Conservation (phyloP, 2,113 vertebrate genomes). For the Sander vitreus region DNA sequence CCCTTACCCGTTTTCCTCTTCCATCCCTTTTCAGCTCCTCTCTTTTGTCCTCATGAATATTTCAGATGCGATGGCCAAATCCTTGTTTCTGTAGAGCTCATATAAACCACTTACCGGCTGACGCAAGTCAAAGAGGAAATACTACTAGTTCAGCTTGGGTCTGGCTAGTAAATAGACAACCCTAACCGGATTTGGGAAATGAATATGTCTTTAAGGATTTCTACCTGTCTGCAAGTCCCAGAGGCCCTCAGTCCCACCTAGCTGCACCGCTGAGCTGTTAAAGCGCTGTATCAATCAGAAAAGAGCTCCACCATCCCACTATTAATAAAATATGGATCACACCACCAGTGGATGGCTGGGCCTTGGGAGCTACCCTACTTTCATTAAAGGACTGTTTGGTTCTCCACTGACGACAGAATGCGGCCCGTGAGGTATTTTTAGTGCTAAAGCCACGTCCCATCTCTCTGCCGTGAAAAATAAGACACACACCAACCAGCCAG, state of each 20-base stretch:
- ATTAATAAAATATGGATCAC: constrained; percentile 88
- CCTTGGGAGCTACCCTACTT: constrained; percentile 86
- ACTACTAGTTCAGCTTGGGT: not conserved
- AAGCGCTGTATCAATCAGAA: constrained; percentile 81
- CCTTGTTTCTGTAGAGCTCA: constrained; percentile 36
- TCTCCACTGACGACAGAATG: constrained; percentile 79
- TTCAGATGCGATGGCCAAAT: constrained; percentile 69
- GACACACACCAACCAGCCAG: constrained; percentile 29
- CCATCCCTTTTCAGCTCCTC: constrained; percentile 51
- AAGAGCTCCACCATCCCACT: constrained; percentile 65
- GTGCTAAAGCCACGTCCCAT: constrained; percentile 50
- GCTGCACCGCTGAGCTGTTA: constrained; percentile 54
- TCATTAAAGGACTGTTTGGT: constrained; percentile 80
- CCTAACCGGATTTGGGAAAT: constrained; percentile 44
- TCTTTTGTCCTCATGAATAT: constrained; percentile 83
- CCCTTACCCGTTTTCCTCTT: constrained; percentile 30
- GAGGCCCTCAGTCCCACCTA: constrained; percentile 54
- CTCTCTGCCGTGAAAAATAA: constrained; percentile 44
- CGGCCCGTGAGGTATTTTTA: constrained; percentile 81
- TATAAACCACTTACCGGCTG: constrained; percentile 44
- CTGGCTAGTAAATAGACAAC: constrained; percentile 42
- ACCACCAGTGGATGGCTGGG: constrained; percentile 80
- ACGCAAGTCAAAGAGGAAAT: constrained; percentile 29
- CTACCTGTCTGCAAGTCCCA: constrained; percentile 32
- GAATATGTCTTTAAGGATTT: constrained; percentile 65